Evolutionary conservation across 2,888 invertebrate genomes (phyloP).

Genomic region (Caenorhabditis sulstoni): DNA sequence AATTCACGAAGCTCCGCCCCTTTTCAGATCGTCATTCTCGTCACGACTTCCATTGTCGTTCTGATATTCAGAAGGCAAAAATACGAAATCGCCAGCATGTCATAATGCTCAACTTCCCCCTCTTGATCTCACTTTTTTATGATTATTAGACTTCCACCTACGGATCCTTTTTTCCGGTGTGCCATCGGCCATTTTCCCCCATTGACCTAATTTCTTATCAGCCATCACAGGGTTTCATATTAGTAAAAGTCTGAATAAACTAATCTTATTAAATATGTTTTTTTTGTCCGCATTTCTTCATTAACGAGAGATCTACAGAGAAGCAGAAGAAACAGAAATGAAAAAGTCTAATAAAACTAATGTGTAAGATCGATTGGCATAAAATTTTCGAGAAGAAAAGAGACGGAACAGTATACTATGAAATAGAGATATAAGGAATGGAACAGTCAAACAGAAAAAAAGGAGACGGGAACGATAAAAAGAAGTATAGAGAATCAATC

Average conservation of each 20-base stretch:
- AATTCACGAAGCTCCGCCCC: background rate
- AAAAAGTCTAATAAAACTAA: background rate
- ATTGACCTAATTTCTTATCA: constrained; percentile 51
- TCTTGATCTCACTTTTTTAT: constrained; percentile 5
- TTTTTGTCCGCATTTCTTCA: background rate
- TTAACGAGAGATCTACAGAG: background rate
- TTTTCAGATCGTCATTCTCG: constrained; percentile 44
- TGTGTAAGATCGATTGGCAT: background rate
- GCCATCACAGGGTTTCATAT: constrained; percentile 52
- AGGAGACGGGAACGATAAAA: background rate
- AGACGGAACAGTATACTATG: constrained; percentile 5
- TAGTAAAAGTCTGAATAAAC: constrained; percentile 2
- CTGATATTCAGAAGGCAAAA: constrained; percentile 53
- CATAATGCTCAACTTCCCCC: constrained; percentile 27
- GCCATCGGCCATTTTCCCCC: constrained; percentile 41
- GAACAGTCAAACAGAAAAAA: constrained; percentile 1
- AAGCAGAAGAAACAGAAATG: too few species aligned
- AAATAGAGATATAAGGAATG: constrained; percentile 21
- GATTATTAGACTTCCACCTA: constrained; percentile 32
- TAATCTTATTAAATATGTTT: too few species aligned
- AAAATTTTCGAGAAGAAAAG: background rate
- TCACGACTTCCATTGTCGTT: constrained; percentile 45
- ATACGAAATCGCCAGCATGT: constrained; percentile 60
- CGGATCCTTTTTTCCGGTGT: constrained; percentile 48
- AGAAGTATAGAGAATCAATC: background rate